Evolutionary conservation across 1,140 invertebrate genomes (phyloP), one percentile per base, ranked within the genome.

Genomic region (Pissodes strobi): DNA sequence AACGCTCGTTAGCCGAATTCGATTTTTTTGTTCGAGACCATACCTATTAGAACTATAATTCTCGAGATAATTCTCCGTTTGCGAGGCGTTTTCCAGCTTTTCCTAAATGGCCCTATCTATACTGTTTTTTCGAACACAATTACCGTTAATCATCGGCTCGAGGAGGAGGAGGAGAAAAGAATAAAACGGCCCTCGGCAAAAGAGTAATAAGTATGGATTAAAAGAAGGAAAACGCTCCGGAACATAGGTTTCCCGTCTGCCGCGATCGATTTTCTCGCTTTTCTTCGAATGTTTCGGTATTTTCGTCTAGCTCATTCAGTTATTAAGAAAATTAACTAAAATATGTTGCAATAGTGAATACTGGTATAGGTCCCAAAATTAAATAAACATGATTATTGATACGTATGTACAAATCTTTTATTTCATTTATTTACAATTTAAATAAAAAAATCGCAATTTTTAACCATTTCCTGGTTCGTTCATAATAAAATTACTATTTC

Each of bases 141-240:
- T 75, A 75, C 70, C 73, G 72, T 75, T 71, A 68, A 75, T 74
- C 72, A 74, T 74, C 65, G 66, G 62, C 49, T 64, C 66, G 70
- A 72, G 68, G 64, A 56, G n/a, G n/a, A n/a, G n/a, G n/a, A n/a
- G 67, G 49, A 60, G 68, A 75, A 75, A 75, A 75, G 72, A 73
- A 70, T 69, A 75, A 72, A 69, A 75, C 41, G 25, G 37, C 18
- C n/a, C 41, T 12, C 49, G 49, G 52, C 27, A 45, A 57, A 75
- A 72, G 72, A 66, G 73, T 75, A 73, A 75, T 75, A 75, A 75
- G 72, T 75, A 75, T 75, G 73, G 73, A 75, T 75, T 75, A 75
- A 72, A 72, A 73, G 70, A 72, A 65, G 66, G 60, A 72, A 69
- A 59, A 59, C 34, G 57, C 57, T 18, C 57, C 60, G 66, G 69